Percentiles rank a stretch among this genome's conserved stretches.
These are phyloP conservation scores for Zaprionus taronus DNA, from an alignment of 1,140 invertebrate genomes.

Conservation along the genomic window DNA sequence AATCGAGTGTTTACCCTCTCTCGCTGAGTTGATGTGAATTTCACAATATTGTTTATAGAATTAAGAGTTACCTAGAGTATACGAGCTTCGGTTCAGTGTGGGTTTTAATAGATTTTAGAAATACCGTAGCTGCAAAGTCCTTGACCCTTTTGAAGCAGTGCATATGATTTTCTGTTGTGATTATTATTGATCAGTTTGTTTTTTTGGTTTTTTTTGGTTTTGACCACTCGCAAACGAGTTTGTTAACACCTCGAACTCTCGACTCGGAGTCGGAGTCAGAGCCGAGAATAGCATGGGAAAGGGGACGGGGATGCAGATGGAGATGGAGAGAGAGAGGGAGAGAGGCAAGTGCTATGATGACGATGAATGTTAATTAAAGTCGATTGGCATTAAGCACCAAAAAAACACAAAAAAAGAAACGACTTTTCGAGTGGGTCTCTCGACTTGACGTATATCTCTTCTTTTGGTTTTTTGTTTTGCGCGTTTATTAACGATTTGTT, in stretches of 20 bases:
- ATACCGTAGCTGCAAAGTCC: constrained; percentile 34
- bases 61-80: not conserved
- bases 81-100: not conserved
- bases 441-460: not conserved
- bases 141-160: constrained; percentile 61
- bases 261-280: not conserved
- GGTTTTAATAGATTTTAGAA: constrained; percentile 11
- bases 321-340: not conserved
- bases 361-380: constrained; percentile 59
- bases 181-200: constrained; percentile 33
- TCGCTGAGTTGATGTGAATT: constrained; percentile 3
- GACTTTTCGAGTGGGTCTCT: constrained; percentile 7
- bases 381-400: constrained; percentile 31
- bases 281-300: not conserved
- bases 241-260: constrained; percentile 62
- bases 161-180: constrained; percentile 29
- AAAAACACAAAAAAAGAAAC: constrained; percentile 25
- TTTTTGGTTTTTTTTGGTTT: constrained; percentile 24
- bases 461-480: constrained; percentile 1
- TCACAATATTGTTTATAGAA: constrained; percentile 18
- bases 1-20: constrained; percentile 35
- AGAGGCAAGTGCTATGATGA: constrained; percentile 45
- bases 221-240: constrained; percentile 67
- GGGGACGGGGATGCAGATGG: not conserved
- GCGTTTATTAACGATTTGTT: constrained; percentile 64